Percentiles rank a stretch among this genome's conserved stretches.
Evolutionary conservation across 2,888 invertebrate species (phyloP).

Genomic region (Hipparchia sbordonii): DNA sequence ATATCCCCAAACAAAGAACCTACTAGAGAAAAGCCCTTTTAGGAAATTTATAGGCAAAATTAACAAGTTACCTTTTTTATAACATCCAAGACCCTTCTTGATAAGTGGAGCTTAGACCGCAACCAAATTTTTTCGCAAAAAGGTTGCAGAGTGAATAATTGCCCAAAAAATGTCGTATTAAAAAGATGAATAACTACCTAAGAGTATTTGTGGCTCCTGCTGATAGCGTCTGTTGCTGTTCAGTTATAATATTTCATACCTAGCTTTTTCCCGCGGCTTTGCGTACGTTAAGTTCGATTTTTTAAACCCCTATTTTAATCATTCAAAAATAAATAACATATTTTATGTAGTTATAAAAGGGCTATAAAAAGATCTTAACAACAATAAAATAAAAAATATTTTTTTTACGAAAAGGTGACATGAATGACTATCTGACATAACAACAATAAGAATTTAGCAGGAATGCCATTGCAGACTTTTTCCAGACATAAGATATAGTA

Average conservation of each 20-base stretch:
- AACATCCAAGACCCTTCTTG: conserved; percentile 17
- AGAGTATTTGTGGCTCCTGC: conserved; percentile 31
- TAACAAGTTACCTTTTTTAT: conserved; percentile 31
- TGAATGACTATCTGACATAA: no score
- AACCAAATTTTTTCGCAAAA: conserved; percentile 35
- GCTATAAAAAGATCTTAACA: no score
- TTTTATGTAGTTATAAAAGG: no score
- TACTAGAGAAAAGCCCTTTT: background rate
- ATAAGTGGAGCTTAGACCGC: conserved; percentile 31
- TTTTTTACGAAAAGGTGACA: no score
- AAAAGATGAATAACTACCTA: conserved; percentile 36
- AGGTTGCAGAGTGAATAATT: conserved; percentile 38
- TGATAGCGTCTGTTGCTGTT: conserved; percentile 31
- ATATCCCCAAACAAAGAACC: conserved; percentile 15
- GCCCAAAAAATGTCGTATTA: conserved; percentile 38
- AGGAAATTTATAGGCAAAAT: conserved; percentile 28
- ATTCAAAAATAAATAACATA: no score
- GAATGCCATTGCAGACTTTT: no score
- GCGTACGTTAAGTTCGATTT: no score
- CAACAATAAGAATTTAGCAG: no score
- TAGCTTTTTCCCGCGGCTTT: no score
- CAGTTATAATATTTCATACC: conserved; percentile 26
- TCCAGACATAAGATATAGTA: no score
- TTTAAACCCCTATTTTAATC: no score
- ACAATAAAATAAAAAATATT: no score